phyloP scores from a whole-genome alignment of 2,113 vertebrate genomes.

The Mionectes macconnelli region DNA sequence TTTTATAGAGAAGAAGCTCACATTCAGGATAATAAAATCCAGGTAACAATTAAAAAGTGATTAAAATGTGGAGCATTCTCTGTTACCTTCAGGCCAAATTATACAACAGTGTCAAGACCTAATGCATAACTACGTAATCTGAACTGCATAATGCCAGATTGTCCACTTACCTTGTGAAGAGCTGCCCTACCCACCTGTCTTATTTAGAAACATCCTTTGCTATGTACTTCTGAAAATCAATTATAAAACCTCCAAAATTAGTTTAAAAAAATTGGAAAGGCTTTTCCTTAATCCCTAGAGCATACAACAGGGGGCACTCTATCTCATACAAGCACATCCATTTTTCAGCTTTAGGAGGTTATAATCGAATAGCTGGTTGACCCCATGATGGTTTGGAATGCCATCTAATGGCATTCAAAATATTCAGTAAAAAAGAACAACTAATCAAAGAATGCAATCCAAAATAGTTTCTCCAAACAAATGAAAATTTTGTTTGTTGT shows the following conservation, averaged over 20 bases:
- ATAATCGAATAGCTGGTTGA: neutral
- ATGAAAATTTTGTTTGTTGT: neutral
- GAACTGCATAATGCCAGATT: neutral
- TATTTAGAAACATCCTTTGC: neutral
- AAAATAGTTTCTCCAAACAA: neutral
- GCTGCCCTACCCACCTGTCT: neutral
- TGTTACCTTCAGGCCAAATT: neutral
- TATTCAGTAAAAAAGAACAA: neutral
- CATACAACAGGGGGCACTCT: neutral
- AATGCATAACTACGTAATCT: neutral
- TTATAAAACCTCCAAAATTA: neutral
- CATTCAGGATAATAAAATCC: neutral
- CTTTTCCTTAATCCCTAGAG: neutral
- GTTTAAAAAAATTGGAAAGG: rapidly evolving
- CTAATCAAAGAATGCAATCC: neutral
- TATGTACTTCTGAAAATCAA: neutral
- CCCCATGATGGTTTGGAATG: neutral
- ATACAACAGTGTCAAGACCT: neutral
- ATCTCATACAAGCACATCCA: neutral
- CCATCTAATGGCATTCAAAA: neutral
- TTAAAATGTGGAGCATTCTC: neutral
- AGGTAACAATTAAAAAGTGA: neutral
- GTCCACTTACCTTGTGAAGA: neutral
- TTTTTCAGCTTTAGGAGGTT: neutral
- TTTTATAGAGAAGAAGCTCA: neutral